Conservation (phyloP, 1,140 invertebrate genomes). For the Tetranychus urticae region DNA sequence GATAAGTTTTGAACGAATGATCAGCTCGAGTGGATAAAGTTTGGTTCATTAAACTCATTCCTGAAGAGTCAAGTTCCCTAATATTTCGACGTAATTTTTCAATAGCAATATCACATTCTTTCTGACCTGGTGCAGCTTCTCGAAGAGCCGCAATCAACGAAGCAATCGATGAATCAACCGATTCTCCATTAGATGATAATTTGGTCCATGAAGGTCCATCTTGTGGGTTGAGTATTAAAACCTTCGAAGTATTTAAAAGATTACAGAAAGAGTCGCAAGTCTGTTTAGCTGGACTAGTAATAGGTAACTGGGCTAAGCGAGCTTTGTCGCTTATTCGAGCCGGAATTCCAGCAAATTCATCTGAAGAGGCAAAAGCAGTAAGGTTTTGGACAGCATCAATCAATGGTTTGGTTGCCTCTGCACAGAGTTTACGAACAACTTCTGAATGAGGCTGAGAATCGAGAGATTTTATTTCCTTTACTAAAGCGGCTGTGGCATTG, state of each 20-base stretch:
- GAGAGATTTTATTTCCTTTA: slow-evolving; percentile 76
- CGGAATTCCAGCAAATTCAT: slow-evolving; percentile 73
- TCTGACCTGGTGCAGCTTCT: slow-evolving; percentile 81
- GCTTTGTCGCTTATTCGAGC: slow-evolving; percentile 63
- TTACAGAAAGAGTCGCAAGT: slow-evolving; percentile 60
- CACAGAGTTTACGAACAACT: slow-evolving; percentile 41
- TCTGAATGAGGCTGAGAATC: slow-evolving; percentile 53
- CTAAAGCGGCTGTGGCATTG: slow-evolving; percentile 74
- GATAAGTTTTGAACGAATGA: slow-evolving; percentile 28
- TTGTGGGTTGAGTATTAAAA: slow-evolving; percentile 37
- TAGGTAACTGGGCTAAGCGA: slow-evolving; percentile 49
- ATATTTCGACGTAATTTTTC: slow-evolving; percentile 48
- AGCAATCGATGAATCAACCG: slow-evolving; percentile 84
- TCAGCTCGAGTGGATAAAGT: slow-evolving; percentile 36
- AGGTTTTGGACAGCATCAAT: slow-evolving; percentile 73
- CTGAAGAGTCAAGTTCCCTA: slow-evolving; percentile 57
- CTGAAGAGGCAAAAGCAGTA: slow-evolving; percentile 71
- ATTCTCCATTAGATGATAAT: slow-evolving; percentile 74
- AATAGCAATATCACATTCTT: slow-evolving; percentile 66
- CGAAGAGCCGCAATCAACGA: slow-evolving; percentile 64
- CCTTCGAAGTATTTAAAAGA: slow-evolving; percentile 69
- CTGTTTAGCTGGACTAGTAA: slow-evolving; percentile 49
- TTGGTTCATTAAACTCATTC: slow-evolving; percentile 61
- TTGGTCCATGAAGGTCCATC: slow-evolving; percentile 82
- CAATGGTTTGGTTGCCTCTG: slow-evolving; percentile 55